Base-by-base conservation (phyloP, 2,888 invertebrate species). In the Stramonita haemastoma region DNA sequence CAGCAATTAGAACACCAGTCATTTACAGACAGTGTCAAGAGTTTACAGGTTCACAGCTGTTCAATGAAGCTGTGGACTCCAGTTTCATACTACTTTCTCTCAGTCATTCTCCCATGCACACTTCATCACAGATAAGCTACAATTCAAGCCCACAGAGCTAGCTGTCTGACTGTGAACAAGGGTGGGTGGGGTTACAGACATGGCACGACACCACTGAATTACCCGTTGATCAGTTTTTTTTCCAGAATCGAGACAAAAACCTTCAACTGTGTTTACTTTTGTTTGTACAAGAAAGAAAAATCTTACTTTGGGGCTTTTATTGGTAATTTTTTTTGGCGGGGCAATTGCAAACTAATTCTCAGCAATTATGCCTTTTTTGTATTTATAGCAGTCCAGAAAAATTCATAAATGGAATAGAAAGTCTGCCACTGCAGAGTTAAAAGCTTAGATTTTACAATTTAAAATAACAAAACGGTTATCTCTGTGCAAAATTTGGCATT, bases 41-140 rank as follows among this genome's bases (percentile, higher is more conserved):
- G 22, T 11, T n/a, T 22, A 29, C 17, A n/a, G n/a, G 60, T 13
- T 22, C 13, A 60, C 60, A 60, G 22, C 22, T 15, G 22, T 73
- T 29, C n/a, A 4, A 26, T 66, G 19, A 66, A 1, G n/a, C 11
- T n/a, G 1, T 73, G 73, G 29, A 73, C 73, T 2, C 8, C 4
- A 2, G n/a, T 29, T n/a, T 2, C 26, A 11, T 73, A 22, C 26
- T n/a, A 8, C 4, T 29, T 73, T 29, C 73, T 73, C 29, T 19
- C 73, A 79, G 2, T 13, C 79, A 32, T 5, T 36, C 36, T 83
- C 36, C 81, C 36, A 6, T 83, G 36, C 15, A 83, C 81, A 83
- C 36, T 26, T 26, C 81, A 83, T 83, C 81, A 83, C 81, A 83
- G 81, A 46, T 83, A 83, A 46, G 81, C 81, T 46, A n/a, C 19